Evolutionary conservation across 92 coral and sea anemone genomes (phyloP).

Genomic region (Bergia puertoricense): DNA sequence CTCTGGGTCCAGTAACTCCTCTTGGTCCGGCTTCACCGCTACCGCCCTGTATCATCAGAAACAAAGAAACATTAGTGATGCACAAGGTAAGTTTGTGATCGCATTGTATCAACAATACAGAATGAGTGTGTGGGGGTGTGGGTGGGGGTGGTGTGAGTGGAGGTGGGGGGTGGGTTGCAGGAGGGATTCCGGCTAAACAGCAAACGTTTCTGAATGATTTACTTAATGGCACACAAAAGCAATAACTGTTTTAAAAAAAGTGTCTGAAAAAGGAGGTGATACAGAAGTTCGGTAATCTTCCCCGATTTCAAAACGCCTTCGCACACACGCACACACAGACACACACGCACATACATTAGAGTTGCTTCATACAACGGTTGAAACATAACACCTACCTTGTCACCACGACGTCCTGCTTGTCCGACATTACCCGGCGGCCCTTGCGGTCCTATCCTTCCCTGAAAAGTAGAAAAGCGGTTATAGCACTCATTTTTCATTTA

Average conservation of each 20-base stretch:
- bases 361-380: not conserved
- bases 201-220: too few species aligned
- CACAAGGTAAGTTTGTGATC: not conserved
- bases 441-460: conserved; percentile 27
- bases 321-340: too few species aligned
- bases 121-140: not conserved
- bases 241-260: too few species aligned
- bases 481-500: not conserved
- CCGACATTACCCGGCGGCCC: conserved; percentile 12
- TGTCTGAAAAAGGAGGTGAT: too few species aligned
- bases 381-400: not conserved
- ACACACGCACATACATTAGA: too few species aligned
- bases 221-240: too few species aligned
- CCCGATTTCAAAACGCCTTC: too few species aligned
- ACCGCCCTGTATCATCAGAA: not conserved
- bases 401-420: not conserved
- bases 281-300: too few species aligned
- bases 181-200: too few species aligned
- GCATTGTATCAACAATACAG: not conserved
- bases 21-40: not conserved
- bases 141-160: too few species aligned
- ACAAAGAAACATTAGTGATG: not conserved
- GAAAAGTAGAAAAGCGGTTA: not conserved
- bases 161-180: too few species aligned
- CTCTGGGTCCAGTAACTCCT: not conserved